phyloP scores from a whole-genome alignment of 2,888 invertebrate species.

The Synergus japonicus region DNA sequence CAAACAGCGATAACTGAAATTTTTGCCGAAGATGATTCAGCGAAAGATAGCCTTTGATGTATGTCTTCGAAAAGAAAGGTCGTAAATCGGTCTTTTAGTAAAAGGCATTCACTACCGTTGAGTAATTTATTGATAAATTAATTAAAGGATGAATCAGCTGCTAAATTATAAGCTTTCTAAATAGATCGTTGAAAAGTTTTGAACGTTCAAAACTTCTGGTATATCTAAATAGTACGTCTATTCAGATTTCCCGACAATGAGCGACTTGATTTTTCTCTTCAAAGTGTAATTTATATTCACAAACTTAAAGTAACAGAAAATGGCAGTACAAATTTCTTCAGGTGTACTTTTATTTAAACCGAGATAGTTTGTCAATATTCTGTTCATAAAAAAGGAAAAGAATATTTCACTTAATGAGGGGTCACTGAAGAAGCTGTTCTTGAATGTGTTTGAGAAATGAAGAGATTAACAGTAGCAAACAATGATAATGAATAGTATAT shows the following conservation, averaged over 20 bases:
- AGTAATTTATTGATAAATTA: background rate
- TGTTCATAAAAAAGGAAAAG: background rate
- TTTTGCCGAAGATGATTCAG: conserved; percentile 69
- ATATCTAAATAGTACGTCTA: background rate
- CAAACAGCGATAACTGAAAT: conserved; percentile 62
- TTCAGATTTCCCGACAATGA: background rate
- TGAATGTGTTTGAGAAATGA: background rate
- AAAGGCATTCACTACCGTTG: conserved; percentile 31
- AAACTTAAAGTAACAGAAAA: background rate
- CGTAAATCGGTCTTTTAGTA: conserved; percentile 62
- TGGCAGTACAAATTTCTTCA: conserved; percentile 53
- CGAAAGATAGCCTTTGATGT: conserved; percentile 74
- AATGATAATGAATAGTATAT: background rate
- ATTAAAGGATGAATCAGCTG: background rate
- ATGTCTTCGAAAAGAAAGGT: conserved; percentile 61
- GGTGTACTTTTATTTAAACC: conserved; percentile 51
- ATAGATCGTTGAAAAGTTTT: background rate
- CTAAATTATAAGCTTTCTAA: background rate
- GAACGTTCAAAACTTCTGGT: too few species aligned
- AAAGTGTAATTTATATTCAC: background rate
- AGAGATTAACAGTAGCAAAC: background rate
- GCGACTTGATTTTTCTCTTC: background rate
- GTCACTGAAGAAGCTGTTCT: background rate
- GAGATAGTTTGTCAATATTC: background rate
- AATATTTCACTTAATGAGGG: background rate